A percentile compares a stretch with the other conserved stretches of the same genome.
Evolutionary conservation across 1,140 invertebrate genomes (phyloP).

Genomic region (Eulimnadia texana): DNA sequence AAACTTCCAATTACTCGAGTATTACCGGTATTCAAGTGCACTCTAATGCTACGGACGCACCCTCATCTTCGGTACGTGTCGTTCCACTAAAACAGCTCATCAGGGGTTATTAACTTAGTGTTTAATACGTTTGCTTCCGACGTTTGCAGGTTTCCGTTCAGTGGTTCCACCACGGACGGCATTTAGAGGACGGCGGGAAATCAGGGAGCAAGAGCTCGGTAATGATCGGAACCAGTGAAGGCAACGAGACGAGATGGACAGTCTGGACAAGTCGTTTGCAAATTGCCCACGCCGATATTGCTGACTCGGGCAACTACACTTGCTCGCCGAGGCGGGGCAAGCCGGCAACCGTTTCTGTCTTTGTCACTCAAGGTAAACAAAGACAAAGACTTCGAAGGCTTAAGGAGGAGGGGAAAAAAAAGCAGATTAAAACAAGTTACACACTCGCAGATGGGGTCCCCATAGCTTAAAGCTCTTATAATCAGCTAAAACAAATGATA

Average conservation of each 20-base stretch:
- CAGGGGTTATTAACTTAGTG: not conserved
- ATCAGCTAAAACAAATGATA: too few species aligned
- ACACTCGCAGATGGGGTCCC: too few species aligned
- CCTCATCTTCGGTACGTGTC: not conserved
- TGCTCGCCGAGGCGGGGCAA: constrained; percentile 34
- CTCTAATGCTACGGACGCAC: not conserved
- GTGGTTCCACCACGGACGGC: constrained; percentile 31
- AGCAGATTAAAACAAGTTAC: too few species aligned
- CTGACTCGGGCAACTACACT: constrained; percentile 46
- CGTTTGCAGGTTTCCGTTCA: constrained; percentile 31
- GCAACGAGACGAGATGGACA: too few species aligned
- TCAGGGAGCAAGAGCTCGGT: not conserved
- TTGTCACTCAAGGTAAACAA: constrained; percentile 27
- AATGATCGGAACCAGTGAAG: not conserved
- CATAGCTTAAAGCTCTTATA: too few species aligned
- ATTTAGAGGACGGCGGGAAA: constrained; percentile 7
- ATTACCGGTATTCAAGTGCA: too few species aligned
- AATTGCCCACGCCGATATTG: constrained; percentile 63
- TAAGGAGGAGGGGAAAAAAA: too few species aligned
- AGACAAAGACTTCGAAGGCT: too few species aligned
- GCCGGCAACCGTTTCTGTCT: constrained; percentile 32
- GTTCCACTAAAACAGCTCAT: not conserved
- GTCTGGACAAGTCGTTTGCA: constrained; percentile 26
- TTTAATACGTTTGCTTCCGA: not conserved
- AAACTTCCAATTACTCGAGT: constrained; percentile 18